Evolutionary conservation across 1,140 invertebrate genomes (phyloP).

Genomic region (Philotrypesis tridentata): DNA sequence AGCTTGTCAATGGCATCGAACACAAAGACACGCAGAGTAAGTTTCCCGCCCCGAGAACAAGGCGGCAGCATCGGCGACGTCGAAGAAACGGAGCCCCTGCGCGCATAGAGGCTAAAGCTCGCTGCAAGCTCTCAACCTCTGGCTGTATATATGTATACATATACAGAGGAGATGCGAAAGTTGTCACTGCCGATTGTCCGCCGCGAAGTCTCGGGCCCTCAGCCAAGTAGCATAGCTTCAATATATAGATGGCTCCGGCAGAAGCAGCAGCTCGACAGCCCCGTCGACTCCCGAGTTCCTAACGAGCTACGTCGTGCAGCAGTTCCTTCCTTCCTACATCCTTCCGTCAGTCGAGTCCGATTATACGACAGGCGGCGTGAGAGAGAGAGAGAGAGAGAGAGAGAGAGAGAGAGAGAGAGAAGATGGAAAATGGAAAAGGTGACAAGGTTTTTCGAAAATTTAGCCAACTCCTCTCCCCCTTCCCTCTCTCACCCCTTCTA

Average conservation of each 20-base stretch:
- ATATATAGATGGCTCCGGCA: neutral
- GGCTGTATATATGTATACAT: neutral
- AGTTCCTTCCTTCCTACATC: neutral
- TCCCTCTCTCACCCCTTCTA: neutral
- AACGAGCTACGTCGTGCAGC: neutral
- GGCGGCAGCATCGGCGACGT: conserved; percentile 51
- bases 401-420: no score
- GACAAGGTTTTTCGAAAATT: neutral
- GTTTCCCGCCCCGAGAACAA: conserved; percentile 1
- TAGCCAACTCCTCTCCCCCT: neutral
- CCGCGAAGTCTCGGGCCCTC: neutral
- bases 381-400: no score
- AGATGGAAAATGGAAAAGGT: neutral
- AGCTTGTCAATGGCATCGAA: conserved; percentile 9
- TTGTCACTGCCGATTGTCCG: conserved; percentile 58
- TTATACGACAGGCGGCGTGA: neutral
- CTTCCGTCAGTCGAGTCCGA: neutral
- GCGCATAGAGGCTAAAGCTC: neutral
- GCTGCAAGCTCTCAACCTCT: no score
- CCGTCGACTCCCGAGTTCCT: neutral
- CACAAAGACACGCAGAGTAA: neutral
- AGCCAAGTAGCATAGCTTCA: neutral
- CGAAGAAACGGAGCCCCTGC: neutral
- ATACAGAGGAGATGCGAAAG: conserved; percentile 58
- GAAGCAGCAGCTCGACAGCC: neutral